phyloP scores from a whole-genome alignment of 1,140 invertebrate species.

The Eufriesea mexicana region DNA sequence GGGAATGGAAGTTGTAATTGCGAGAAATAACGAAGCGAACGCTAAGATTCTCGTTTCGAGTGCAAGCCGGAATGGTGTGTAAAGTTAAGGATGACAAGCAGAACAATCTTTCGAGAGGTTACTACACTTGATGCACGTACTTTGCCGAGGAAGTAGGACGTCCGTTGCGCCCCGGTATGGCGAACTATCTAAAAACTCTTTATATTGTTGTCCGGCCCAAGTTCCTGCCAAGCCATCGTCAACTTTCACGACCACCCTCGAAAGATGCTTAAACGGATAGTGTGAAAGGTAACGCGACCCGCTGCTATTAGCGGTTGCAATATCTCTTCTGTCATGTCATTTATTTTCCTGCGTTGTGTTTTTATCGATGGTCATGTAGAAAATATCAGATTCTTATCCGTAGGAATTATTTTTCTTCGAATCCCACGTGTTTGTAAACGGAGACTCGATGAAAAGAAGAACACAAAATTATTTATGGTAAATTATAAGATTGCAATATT shows the following conservation, averaged over 20 bases:
- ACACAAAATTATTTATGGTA: no score
- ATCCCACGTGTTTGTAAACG: no score
- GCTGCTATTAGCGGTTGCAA: neutral
- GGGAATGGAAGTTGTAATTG: neutral
- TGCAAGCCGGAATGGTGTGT: neutral
- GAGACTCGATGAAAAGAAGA: no score
- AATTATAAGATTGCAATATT: no score
- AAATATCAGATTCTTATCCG: no score
- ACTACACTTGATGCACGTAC: neutral
- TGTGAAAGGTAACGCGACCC: neutral
- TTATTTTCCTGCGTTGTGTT: neutral
- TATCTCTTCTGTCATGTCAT: neutral
- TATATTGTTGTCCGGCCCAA: neutral
- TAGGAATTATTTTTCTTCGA: no score
- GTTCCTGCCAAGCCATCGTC: neutral
- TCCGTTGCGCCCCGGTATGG: neutral
- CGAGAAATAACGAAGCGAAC: neutral
- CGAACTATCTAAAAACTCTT: slow-evolving; percentile 1
- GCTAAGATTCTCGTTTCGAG: neutral
- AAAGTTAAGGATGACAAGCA: neutral
- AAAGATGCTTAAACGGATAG: neutral
- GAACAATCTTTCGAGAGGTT: neutral
- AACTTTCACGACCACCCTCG: neutral
- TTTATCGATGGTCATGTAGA: no score
- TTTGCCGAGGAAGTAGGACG: neutral